Conservation (phyloP, 1,140 invertebrate species). For the Euura saliciscinereae region DNA sequence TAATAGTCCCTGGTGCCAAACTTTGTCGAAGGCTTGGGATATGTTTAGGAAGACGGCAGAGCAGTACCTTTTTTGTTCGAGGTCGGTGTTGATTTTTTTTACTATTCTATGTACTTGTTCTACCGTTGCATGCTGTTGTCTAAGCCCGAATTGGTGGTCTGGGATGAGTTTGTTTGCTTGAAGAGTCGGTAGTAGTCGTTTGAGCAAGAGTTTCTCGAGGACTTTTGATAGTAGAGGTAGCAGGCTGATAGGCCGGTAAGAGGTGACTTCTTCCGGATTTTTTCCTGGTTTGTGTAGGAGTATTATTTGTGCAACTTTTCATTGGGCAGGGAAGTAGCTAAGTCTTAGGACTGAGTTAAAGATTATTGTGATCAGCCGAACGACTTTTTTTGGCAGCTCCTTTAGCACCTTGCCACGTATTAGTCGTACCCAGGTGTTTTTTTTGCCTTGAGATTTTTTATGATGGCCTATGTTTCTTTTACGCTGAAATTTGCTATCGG, state of each 20-base stretch:
- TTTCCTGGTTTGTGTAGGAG: constrained; percentile 40
- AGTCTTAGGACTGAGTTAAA: constrained; percentile 21
- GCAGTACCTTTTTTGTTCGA: constrained; percentile 18
- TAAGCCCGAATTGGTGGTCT: neutral
- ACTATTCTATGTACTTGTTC: constrained; percentile 34
- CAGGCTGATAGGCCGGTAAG: constrained; percentile 39
- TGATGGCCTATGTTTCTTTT: neutral
- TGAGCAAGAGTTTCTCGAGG: constrained; percentile 26
- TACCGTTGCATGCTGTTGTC: constrained; percentile 26
- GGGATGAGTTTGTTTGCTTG: constrained; percentile 17
- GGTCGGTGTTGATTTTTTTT: constrained; percentile 21
- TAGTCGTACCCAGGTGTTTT: constrained; percentile 35
- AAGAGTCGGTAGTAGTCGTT: constrained; percentile 18
- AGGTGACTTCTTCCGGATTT: constrained; percentile 26
- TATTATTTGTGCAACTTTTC: constrained; percentile 44
- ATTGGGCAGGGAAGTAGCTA: constrained; percentile 31
- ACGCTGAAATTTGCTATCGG: constrained; percentile 15
- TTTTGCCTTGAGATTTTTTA: constrained; percentile 17
- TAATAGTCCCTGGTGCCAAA: constrained; percentile 43
- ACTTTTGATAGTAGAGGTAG: constrained; percentile 33
- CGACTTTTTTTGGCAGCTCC: constrained; percentile 33
- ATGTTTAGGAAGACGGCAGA: constrained; percentile 29
- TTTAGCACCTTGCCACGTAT: constrained; percentile 30
- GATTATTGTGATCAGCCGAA: constrained; percentile 26
- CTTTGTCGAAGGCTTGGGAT: constrained; percentile 37